Conservation (phyloP, 2,113 vertebrate species). For the Spheniscus mendiculus region DNA sequence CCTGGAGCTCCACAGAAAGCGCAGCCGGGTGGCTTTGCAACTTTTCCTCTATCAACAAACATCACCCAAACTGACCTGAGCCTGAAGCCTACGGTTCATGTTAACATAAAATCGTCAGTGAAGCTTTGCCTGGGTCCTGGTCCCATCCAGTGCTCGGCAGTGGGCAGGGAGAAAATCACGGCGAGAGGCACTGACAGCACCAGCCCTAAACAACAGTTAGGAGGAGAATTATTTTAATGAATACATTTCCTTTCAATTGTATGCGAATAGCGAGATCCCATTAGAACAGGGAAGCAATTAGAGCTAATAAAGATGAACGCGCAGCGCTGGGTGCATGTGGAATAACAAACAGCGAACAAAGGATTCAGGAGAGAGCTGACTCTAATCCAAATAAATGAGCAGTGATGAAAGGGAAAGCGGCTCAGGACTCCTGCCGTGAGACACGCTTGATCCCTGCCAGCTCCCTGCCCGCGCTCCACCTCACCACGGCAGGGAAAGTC, state of each 20-base stretch:
- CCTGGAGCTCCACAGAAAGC: not conserved
- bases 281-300: conserved; percentile 85
- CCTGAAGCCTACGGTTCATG: not conserved
- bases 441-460: conserved; percentile 44
- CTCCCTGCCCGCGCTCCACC: not conserved
- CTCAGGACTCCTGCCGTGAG: conserved; percentile 52
- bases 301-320: conserved; percentile 85
- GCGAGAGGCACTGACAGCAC: conserved; percentile 59
- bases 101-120: not conserved
- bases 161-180: conserved; percentile 48
- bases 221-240: conserved; percentile 83
- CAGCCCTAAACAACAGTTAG: conserved; percentile 73
- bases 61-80: conserved; percentile 18
- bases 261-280: conserved; percentile 79
- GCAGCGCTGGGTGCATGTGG: conserved; percentile 55
- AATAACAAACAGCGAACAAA: conserved; percentile 80
- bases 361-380: conserved; percentile 63
- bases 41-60: not conserved
- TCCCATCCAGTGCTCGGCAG: not conserved
- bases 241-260: conserved; percentile 84
- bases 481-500: not conserved
- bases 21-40: not conserved
- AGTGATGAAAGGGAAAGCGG: conserved; percentile 40
- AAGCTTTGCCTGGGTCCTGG: conserved; percentile 28
- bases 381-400: conserved; percentile 71